Evolutionary conservation across 1,140 invertebrate species (phyloP).

Genomic region (Maniola jurtina): DNA sequence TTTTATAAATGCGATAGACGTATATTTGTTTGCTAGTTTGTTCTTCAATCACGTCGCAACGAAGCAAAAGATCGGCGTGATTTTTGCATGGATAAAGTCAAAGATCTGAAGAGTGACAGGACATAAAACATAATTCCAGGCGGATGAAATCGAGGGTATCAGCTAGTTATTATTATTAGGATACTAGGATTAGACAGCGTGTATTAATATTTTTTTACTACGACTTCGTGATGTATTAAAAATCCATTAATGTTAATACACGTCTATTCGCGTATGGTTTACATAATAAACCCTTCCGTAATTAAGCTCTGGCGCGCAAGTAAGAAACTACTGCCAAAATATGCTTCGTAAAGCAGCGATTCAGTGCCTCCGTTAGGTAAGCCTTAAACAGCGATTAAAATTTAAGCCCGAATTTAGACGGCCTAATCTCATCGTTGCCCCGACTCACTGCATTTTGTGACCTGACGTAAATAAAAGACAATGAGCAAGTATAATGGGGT

Average conservation of each 20-base stretch:
- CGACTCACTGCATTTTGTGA: conserved; percentile 67
- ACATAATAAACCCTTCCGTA: conserved; percentile 24
- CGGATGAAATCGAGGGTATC: too few species aligned
- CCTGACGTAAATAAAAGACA: conserved; percentile 65
- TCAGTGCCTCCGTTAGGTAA: conserved; percentile 56
- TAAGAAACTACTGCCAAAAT: conserved; percentile 57
- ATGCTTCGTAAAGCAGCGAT: conserved; percentile 53
- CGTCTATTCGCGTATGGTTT: conserved; percentile 8
- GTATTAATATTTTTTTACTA: too few species aligned
- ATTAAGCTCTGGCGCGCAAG: conserved; percentile 38
- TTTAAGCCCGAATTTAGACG: conserved; percentile 74
- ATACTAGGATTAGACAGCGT: too few species aligned
- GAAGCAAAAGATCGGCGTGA: too few species aligned
- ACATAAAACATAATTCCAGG: too few species aligned
- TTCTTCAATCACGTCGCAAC: too few species aligned
- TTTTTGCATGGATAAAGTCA: too few species aligned
- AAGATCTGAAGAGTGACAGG: too few species aligned
- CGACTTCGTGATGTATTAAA: background rate
- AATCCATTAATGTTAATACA: background rate
- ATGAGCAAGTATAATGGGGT: conserved; percentile 53
- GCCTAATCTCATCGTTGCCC: conserved; percentile 67
- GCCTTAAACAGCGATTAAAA: conserved; percentile 72
- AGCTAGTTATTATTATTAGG: too few species aligned
- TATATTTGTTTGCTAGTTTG: too few species aligned
- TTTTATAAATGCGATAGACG: too few species aligned